Base-by-base conservation (phyloP, 1,140 invertebrate genomes). In the Zaprionus africanus region DNA sequence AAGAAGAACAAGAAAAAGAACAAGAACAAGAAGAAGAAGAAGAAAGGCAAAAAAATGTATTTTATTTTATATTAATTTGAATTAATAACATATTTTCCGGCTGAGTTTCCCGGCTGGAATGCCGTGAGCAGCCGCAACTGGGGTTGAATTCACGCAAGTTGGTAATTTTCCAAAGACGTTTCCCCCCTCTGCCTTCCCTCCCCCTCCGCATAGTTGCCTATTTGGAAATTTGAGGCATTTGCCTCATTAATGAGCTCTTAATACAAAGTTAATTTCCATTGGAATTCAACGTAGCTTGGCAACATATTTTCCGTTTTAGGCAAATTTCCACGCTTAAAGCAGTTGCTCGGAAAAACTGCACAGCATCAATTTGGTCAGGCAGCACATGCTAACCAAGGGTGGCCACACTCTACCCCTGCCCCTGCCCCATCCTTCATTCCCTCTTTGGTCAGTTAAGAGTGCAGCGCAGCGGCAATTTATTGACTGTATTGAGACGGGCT, bases 61-160 rank as follows among this genome's bases (percentile, higher is more conserved):
- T 90, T 90, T 90, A 86, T 91, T 86, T 91, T 87, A 90, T 86
- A 91, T 91, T 91, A 90, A 90, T 90, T 90, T 91, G 73, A 83
- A 90, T 90, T 90, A 90, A 90, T 90, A 91, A 90, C 87, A 90
- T 90, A 90, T 91, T 90, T 90, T 90, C 79, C 86, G 82, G 57
- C 53, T 53, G 60, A 66, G 59, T 75, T 72, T 82, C 76, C 15
- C 69, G 46, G 5, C 6, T 60, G 84, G 74, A 81, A 87, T 87
- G 75, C 53, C 80, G 57, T 77, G 57, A 78, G 71, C 59, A 7
- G 28, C 24, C n/a, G 41, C 22, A 17, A 3, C 17, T 56, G 22
- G 38, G 19, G 15, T 34, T 19, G 17, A 28, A 43, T 24, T 7
- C 13, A 26, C 53, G 60, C 56, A 31, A 56, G 58, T 53, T 54